These are phyloP conservation scores for Chorisops tibialis DNA, from an alignment of 2,888 invertebrate species.

Conservation along the genomic window DNA sequence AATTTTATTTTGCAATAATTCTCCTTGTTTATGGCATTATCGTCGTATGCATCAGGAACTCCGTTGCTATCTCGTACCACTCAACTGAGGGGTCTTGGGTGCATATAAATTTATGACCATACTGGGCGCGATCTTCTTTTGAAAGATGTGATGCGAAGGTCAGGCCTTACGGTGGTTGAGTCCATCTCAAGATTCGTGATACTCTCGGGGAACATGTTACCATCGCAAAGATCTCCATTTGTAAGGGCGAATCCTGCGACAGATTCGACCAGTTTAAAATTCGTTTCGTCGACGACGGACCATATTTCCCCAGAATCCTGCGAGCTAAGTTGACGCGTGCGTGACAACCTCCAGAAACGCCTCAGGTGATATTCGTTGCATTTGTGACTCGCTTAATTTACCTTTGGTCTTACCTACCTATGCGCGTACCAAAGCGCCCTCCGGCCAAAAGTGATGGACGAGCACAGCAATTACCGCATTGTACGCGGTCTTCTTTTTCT, in stretches of 20 bases:
- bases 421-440: constrained; percentile 20
- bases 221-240: no score
- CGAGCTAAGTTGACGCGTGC: constrained; percentile 31
- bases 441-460: constrained; percentile 14
- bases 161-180: no score
- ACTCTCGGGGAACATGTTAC: no score
- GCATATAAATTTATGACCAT: not conserved
- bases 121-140: not conserved
- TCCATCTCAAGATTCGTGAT: no score
- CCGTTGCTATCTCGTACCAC: not conserved
- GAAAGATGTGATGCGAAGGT: no score
- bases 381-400: not conserved
- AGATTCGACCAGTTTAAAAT: no score
- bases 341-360: constrained; percentile 31
- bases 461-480: constrained; percentile 25
- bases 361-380: constrained; percentile 29
- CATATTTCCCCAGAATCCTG: no score
- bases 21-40: constrained; percentile 27
- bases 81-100: not conserved
- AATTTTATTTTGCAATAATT: constrained; percentile 24
- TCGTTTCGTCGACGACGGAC: no score
- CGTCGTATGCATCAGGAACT: constrained; percentile 1
- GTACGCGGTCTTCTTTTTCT: not conserved
- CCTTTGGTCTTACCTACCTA: constrained; percentile 6
- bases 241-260: no score